Conservation (phyloP, 2,888 invertebrate genomes). For the Dinocampus coccinellae region DNA sequence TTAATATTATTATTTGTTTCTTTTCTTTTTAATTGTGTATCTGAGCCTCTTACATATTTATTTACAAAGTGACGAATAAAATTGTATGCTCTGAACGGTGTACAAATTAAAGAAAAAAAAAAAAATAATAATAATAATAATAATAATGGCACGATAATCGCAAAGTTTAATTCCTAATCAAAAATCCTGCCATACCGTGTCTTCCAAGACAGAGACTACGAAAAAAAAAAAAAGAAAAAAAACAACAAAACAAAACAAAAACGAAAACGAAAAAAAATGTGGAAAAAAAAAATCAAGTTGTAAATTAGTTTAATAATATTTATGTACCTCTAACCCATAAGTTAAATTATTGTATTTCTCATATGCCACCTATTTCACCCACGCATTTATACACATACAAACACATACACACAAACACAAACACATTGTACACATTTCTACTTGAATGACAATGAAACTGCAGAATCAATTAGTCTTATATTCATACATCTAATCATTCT, state of each 20-base stretch:
- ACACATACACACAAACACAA: not conserved
- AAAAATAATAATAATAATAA: not conserved
- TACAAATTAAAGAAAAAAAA: conserved; percentile 16
- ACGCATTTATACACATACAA: not conserved
- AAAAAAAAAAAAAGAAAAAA: conserved; percentile 36
- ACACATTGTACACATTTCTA: not conserved
- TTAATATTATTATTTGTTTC: not conserved
- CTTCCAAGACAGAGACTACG: conserved; percentile 64
- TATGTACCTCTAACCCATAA: conserved; percentile 53
- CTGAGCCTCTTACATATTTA: not conserved
- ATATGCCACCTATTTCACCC: not conserved
- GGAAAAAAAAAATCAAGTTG: conserved; percentile 42
- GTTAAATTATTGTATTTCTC: conserved; percentile 49
- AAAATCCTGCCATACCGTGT: conserved; percentile 65
- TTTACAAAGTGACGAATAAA: conserved; percentile 9
- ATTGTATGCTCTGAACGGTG: conserved; percentile 28
- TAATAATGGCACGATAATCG: conserved; percentile 3
- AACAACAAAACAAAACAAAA: conserved; percentile 63
- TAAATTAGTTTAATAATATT: conserved; percentile 57
- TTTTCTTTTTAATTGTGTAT: not conserved
- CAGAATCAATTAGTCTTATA: not conserved
- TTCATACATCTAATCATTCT: not conserved
- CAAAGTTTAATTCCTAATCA: conserved; percentile 56
- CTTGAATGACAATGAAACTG: conserved; percentile 17
- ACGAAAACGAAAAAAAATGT: conserved; percentile 49